Evolutionary conservation across 2,888 invertebrate species (phyloP).

Genomic region (Sisyra nigra): DNA sequence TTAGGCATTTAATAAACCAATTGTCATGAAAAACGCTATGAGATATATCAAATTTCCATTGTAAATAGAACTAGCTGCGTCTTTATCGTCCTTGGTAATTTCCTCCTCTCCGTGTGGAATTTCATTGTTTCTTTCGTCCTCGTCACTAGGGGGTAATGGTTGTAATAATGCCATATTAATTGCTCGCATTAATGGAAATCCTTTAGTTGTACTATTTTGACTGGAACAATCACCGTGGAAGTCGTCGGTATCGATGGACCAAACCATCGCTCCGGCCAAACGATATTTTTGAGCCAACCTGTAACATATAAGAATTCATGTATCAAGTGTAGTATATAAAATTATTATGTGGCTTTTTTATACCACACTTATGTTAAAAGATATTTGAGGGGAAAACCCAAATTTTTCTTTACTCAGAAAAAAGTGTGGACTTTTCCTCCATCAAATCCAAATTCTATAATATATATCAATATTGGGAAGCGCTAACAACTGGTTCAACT

Average conservation of each 20-base stretch:
- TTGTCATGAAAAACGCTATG: too few relatives aligned
- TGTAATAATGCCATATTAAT: slow-evolving; percentile 50
- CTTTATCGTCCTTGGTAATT: neutral
- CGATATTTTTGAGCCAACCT: slow-evolving; percentile 44
- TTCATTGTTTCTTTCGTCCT: slow-evolving; percentile 32
- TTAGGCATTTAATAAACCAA: too few relatives aligned
- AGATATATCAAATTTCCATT: too few relatives aligned
- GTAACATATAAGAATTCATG: too few relatives aligned
- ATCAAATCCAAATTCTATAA: too few relatives aligned
- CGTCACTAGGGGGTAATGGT: slow-evolving; percentile 31
- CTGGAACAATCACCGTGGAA: slow-evolving; percentile 51
- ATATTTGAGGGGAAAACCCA: too few relatives aligned
- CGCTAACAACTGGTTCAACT: too few relatives aligned
- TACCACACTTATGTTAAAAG: too few relatives aligned
- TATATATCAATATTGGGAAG: too few relatives aligned
- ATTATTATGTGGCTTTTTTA: too few relatives aligned
- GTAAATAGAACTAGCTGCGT: neutral
- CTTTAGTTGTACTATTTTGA: slow-evolving; percentile 33
- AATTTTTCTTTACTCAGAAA: too few relatives aligned
- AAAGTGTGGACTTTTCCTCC: too few relatives aligned
- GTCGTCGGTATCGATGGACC: slow-evolving; percentile 83
- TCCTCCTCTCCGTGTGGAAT: slow-evolving; percentile 14
- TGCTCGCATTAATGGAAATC: slow-evolving; percentile 52
- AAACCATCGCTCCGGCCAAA: slow-evolving; percentile 71
- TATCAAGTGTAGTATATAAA: slow-evolving; percentile 4